Conservation (phyloP, 2,888 invertebrate species). For the Helobdella robusta region DNA sequence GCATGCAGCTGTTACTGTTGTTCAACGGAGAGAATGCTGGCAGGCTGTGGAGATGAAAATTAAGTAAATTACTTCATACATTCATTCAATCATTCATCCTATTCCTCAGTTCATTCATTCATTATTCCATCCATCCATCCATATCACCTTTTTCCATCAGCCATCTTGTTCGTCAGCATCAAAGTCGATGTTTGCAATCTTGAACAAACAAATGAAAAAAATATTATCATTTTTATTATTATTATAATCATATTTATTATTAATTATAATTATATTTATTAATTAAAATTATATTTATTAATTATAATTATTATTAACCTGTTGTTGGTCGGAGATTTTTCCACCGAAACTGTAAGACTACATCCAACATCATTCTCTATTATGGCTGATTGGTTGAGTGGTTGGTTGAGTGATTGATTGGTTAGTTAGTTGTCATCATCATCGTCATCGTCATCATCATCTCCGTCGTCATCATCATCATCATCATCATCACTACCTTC, state of each 20-base stretch:
- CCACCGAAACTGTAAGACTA: slow-evolving; percentile 78
- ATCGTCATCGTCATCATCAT: not conserved
- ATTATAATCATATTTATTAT: slow-evolving; percentile 2
- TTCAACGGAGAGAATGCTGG: slow-evolving; percentile 72
- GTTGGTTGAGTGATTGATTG: not conserved
- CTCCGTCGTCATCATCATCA: not conserved
- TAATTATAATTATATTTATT: not conserved
- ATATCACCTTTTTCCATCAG: slow-evolving; percentile 27
- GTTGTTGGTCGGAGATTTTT: slow-evolving; percentile 53
- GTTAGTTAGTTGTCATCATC: not conserved
- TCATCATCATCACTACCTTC: slow-evolving; percentile 53
- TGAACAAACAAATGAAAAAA: slow-evolving; percentile 65
- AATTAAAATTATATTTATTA: not conserved
- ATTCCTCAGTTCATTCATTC: too few species aligned
- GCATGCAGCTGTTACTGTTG: slow-evolving; percentile 72
- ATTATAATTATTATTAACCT: not conserved
- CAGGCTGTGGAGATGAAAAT: slow-evolving; percentile 51
- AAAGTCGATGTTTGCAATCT: slow-evolving; percentile 62
- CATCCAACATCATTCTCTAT: slow-evolving; percentile 65
- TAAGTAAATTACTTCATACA: slow-evolving; percentile 14
- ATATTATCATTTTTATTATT: not conserved
- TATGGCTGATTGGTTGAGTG: slow-evolving; percentile 51
- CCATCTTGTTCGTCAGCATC: slow-evolving; percentile 56
- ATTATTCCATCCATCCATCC: too few species aligned
- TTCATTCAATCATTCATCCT: too few species aligned